phyloP scores from a whole-genome alignment of 64 coral and sea anemone genomes.

The Stichodactyla helianthus region DNA sequence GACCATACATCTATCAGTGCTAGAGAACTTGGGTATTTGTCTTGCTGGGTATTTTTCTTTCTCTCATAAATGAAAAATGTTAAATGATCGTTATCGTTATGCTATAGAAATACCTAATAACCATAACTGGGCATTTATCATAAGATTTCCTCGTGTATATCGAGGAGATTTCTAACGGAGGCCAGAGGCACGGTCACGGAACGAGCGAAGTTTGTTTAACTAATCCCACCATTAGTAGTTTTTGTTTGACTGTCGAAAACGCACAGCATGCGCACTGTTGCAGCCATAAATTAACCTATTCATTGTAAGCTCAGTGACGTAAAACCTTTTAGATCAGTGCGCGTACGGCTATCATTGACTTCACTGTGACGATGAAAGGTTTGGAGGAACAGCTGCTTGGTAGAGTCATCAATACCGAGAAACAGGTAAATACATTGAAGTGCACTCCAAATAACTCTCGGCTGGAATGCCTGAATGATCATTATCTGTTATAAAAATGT shows the following conservation, averaged over 20 bases:
- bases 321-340: slow-evolving; percentile 77
- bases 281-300: too few species aligned
- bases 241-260: too few species aligned
- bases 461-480: not conserved
- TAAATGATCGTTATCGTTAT: too few species aligned
- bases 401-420: slow-evolving; percentile 94
- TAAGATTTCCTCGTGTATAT: too few species aligned
- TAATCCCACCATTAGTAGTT: too few species aligned
- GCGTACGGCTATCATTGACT: slow-evolving; percentile 99
- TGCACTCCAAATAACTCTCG: not conserved
- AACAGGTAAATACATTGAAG: slow-evolving; percentile 58
- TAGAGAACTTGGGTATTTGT: not conserved
- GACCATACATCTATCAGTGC: not conserved
- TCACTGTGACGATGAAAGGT: slow-evolving; percentile 99
- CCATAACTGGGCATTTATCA: too few species aligned
- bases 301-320: not conserved
- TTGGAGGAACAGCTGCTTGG: slow-evolving; percentile 93
- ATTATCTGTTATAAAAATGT: not conserved
- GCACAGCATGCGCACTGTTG: too few species aligned
- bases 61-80: too few species aligned
- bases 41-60: not conserved
- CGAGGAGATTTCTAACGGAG: too few species aligned
- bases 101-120: too few species aligned
- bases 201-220: too few species aligned
- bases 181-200: too few species aligned